Evolutionary conservation across 2,797 vertebrate species (phyloP), one percentile per base, ranked within the genome.

Genomic region (Sternarchorhynchus goeldii): DNA sequence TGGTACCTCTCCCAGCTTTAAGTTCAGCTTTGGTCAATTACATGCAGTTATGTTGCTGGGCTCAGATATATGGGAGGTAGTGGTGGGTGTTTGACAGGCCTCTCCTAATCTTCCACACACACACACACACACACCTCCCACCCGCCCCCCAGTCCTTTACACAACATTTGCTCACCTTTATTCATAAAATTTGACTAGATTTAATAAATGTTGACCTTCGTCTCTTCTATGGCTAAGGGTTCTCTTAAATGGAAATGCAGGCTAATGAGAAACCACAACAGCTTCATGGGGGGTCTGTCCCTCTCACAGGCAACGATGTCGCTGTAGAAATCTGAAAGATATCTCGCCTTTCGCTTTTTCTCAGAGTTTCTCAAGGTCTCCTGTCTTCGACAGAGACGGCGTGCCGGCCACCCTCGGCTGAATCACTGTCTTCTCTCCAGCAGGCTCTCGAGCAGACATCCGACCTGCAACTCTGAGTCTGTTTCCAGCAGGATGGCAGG

Each of bases 341-440:
- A 21, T 57, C 34, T 21, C 66, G 4, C 17, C 60, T 36, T 58
- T 45, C 21, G 45, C 32, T 76, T n/a, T 75, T 79, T 68, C 80
- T 66, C 70, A 39, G 81, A 63, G 70, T 80, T 53, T 77, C 63
- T 83, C 79, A 76, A 83, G 74, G 73, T 55, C 66, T 56, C 72
- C 62, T 70, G 76, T 82, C 81, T 74, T 66, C 67, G 70, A 45
- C 45, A 39, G 78, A 73, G 71, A 79, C 73, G 78, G 65, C 68
- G 77, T 81, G 70, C 80, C 36, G 76, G 84, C 79, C 36, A n/a
- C 57, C 83, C 74, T 85, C 66, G 85, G 75, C 66, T 34, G 68
- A 87, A 77, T 82, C 86, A 86, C 85, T 88, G 78, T 80, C 67
- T 76, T 86, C 79, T 86, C 66, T 86, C 68, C 82, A 80, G 82